Base-by-base conservation (phyloP, 2,888 invertebrate species). In the Ferrisia virgata region DNA sequence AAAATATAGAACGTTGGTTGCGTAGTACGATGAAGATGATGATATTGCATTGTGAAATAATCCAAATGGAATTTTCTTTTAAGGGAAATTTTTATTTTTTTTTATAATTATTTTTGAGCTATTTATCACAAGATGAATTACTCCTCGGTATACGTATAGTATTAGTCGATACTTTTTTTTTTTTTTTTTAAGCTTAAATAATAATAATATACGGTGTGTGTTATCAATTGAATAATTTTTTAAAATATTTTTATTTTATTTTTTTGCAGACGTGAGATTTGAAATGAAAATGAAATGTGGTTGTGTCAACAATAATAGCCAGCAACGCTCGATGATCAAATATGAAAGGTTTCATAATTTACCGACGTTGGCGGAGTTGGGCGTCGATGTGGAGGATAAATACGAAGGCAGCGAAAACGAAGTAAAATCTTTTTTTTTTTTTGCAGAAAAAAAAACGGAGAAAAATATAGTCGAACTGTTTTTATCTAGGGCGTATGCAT, bases 341-440 rank as follows among this genome's bases (percentile, higher is more conserved):
- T 80, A 53, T 31, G 80, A 80, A 25, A 80, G 80, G 28, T 80
- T 53, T 53, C 28, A 80, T 43, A 79, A 43, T 25, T 33, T 80
- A 53, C 80, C 80, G n/a, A 80, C 80, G 33, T 33, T 80, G 80
- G 80, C 80, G 43, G 80, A 80, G 33, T 31, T 80, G 47, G 80
- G 80, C 43, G 80, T 80, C 53, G 80, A 80, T 25, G 43, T 80
- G 40, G 80, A 80, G 31, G 80, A 80, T 31, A 80, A 80, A 80
- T 80, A 80, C 80, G 80, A 80, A 22, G 53, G 80, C 28, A 80
- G 80, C 53, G 80, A 80, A 80, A 80, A 80, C 40, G 80, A 80
- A 33, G 80, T 80, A 53, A 47, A 18, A 18, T 18, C 15, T 43
- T 43, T 43, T 4, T 43, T 43, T 43, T 9, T 3, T 13, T 43